Evolutionary conservation across 2,113 vertebrate genomes (phyloP).

Genomic region (Myotis davidii): DNA sequence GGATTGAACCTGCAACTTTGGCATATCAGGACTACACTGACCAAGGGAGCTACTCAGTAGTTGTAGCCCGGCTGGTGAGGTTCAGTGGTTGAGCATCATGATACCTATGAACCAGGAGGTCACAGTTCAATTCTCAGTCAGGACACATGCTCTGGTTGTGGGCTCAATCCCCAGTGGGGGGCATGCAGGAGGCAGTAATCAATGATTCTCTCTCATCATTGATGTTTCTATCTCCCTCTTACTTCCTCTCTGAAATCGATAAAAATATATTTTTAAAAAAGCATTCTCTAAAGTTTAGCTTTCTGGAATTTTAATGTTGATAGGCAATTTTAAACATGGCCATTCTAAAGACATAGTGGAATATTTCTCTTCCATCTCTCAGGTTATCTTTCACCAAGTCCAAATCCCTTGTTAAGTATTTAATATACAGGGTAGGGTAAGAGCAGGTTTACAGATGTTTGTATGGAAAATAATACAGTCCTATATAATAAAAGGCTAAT

Average conservation of each 20-base stretch:
- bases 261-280: not conserved
- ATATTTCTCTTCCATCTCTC: slow-evolving; percentile 52
- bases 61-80: too few relatives aligned
- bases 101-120: too few relatives aligned
- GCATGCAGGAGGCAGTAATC: too few relatives aligned
- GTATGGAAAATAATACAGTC: not conserved
- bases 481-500: too few relatives aligned
- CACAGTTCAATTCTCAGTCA: too few relatives aligned
- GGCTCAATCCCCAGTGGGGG: too few relatives aligned
- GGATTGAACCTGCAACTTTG: not conserved
- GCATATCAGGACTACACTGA: not conserved
- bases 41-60: not conserved
- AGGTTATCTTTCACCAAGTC: slow-evolving; percentile 42
- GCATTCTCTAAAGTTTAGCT: not conserved
- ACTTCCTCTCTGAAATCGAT: too few relatives aligned
- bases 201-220: too few relatives aligned
- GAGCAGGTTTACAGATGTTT: not conserved
- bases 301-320: slow-evolving; percentile 27
- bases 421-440: not conserved
- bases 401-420: slow-evolving; percentile 47
- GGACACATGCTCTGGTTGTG: too few relatives aligned
- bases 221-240: too few relatives aligned
- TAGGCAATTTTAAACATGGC: not conserved
- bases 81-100: too few relatives aligned
- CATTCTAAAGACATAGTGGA: slow-evolving; percentile 33